phyloP scores from a whole-genome alignment of 2,888 invertebrate species.

The Cartodere bifasciata region DNA sequence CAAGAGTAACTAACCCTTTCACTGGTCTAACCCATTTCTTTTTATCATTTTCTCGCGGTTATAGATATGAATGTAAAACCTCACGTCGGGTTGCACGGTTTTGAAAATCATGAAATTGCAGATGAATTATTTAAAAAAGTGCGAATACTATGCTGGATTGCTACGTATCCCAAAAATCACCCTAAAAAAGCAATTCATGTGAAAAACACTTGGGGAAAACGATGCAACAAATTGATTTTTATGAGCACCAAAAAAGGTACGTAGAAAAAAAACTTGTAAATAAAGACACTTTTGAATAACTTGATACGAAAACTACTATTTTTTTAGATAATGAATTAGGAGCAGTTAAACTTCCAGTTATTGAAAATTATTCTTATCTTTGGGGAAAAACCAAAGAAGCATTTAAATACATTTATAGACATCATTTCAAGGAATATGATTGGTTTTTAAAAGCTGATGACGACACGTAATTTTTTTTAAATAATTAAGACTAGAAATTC shows the following conservation, averaged over 20 bases:
- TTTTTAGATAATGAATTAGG: conserved; percentile 59
- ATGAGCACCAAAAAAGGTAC: conserved; percentile 45
- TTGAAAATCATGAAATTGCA: conserved; percentile 39
- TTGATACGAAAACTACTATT: conserved; percentile 3
- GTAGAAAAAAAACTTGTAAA: too few species aligned
- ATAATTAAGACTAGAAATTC: too few species aligned
- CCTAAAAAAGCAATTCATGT: conserved; percentile 82
- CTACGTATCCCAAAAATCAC: conserved; percentile 88
- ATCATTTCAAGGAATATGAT: conserved; percentile 77
- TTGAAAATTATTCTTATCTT: conserved; percentile 84
- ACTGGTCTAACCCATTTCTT: too few species aligned
- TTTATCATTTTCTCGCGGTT: neutral
- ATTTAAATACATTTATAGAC: conserved; percentile 74
- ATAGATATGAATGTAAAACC: conserved; percentile 1
- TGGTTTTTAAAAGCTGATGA: conserved; percentile 99
- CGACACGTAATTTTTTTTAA: conserved; percentile 75
- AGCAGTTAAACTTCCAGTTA: conserved; percentile 67
- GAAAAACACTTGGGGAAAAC: conserved; percentile 85
- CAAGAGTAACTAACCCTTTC: too few species aligned
- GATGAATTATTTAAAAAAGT: conserved; percentile 59
- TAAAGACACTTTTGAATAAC: too few species aligned
- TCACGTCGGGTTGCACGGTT: neutral
- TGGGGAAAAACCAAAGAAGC: conserved; percentile 98
- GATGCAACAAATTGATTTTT: conserved; percentile 73
- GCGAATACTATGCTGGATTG: conserved; percentile 85